Base-by-base conservation (phyloP, 2,888 invertebrate genomes). In the Ornithoptera priamus region DNA sequence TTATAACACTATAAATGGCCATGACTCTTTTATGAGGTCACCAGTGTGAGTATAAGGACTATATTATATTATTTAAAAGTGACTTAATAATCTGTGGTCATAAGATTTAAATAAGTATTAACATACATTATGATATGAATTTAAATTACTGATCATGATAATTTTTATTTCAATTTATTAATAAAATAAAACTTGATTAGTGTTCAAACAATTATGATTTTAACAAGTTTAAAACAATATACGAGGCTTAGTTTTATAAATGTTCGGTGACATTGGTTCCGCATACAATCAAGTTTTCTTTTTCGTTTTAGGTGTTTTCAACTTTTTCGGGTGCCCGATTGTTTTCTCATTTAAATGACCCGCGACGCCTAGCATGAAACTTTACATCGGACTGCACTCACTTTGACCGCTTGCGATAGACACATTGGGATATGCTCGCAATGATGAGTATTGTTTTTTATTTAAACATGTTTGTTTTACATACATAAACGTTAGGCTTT, bases 291-390 rank as follows among this genome's bases (percentile, higher is more conserved):
- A 90, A 88, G 76, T 87, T 89, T 90, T 89, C 87, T 89, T 84
- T 89, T 90, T 90, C 89, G 89, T 92, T 93, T 93, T 92, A 92
- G 93, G 93, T 93, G 92, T 93, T 85, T 93, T 93, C 92, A 93
- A 89, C 88, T 93, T 93, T 92, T 93, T 93, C 85, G 93, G 93
- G 83, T 93, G 93, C 90, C 93, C 93, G 85, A 92, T 93, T 85
- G 92, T 88, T 87, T 93, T 93, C 92, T 92, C 93, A 81, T 92
- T 92, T 88, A 93, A 93, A 92, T 93, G 92, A 92, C 85, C 82
- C 82, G 81, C 81, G 85, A 85, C 85, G 87, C 79, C 46, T 83
- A 81, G 83, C 90, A 90, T 90, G 91, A 84, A 77, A 77, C 80
- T 79, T 84, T 82, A 80, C 85, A 78, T 77, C 81, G 90, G 89